Base-by-base conservation (phyloP, 2,113 vertebrate species). In the Rhizomys pruinosus region DNA sequence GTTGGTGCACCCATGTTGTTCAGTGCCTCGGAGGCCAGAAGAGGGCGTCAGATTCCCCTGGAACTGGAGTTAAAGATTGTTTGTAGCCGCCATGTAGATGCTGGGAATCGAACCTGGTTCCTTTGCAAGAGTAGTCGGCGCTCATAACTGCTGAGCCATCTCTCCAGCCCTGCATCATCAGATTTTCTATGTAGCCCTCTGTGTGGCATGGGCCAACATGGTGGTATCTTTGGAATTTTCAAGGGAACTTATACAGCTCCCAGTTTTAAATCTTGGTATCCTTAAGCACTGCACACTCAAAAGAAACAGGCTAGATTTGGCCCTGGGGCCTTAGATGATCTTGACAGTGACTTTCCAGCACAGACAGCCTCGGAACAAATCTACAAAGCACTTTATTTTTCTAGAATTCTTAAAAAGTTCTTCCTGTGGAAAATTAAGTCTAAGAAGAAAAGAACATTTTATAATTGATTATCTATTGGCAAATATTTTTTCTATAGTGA, bases 401-500 rank as follows among this genome's bases (percentile, higher is more conserved):
- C 77, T 89, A 29, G n/a, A 84, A 37, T 93, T 96, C 59, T 93
- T 23, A 17, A 32, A 78, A 37, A 72, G 7, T 39, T 32, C 0
- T 3, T 25, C 34, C 80, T 68, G 17, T 86, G 74, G 68, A 93
- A 87, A 68, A 74, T 34, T 29, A 84, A 87, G 87, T 89, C 39
- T 55, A 95, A 87, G 59, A 68, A 84, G n/a, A 39, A 82, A 88
- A 87, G 4, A 0, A 37, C 74, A 59, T 73, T 92, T 81, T n/a
- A 13, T 81, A 80, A 84, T 80, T 47, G 5, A 76, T 88, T 42
- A 34, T 61, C 71, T 85, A 3, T 90, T 85, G 66, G 44, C 20
- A 73, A 4, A 11, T 52, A 12, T 90, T 81, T 82, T 92, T 88
- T 82, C 84, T 85, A 59, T 89, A 90, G 16, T 47, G 44, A 93